Evolutionary conservation across 2,797 vertebrate species (phyloP).

Genomic region (Ataeniobius toweri): DNA sequence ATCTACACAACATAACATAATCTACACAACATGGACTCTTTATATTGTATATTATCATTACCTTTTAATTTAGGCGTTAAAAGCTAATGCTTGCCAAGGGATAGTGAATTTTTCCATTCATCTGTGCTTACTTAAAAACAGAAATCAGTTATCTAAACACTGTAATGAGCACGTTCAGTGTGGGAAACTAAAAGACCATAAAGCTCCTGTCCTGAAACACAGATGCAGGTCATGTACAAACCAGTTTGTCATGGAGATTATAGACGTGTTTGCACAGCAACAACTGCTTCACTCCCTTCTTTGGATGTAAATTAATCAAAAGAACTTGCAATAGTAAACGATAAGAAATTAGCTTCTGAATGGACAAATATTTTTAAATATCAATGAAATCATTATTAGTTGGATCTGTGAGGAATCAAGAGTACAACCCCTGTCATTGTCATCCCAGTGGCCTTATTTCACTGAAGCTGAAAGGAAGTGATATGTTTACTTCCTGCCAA

Average conservation of each 20-base stretch:
- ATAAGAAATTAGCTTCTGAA: no score
- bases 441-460: constrained; percentile 4
- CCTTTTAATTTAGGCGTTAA: not conserved
- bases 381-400: no score
- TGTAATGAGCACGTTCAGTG: not conserved
- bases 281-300: not conserved
- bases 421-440: not conserved
- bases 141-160: constrained; percentile 1
- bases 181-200: not conserved
- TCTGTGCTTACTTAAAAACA: not conserved
- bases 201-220: not conserved
- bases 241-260: constrained; percentile 5
- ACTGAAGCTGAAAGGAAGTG: constrained; percentile 19
- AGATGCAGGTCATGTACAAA: not conserved
- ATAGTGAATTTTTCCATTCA: not conserved
- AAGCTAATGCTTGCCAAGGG: not conserved
- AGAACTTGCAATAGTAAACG: not conserved
- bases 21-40: not conserved
- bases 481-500: constrained; percentile 22
- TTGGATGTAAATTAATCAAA: constrained; percentile 1
- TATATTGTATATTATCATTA: not conserved
- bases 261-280: not conserved
- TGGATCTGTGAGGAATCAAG: not conserved
- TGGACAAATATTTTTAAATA: no score
- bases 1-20: no score